Conservation (phyloP, 2,888 invertebrate species). For the Drosophila cracens region DNA sequence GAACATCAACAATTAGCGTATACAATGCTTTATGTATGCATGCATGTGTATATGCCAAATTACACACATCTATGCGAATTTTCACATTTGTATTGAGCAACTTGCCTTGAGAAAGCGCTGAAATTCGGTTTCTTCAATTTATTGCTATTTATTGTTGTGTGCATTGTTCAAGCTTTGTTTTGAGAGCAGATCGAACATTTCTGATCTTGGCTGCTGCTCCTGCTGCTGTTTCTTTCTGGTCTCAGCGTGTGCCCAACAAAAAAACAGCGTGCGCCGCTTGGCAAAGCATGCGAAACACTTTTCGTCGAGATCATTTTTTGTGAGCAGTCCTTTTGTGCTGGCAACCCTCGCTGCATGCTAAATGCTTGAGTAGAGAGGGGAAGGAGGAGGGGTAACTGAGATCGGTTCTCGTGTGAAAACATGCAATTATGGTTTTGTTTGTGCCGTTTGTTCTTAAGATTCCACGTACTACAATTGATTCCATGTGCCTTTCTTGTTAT, state of each 20-base stretch:
- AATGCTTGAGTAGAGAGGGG: neutral
- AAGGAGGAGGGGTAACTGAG: slow-evolving; percentile 2
- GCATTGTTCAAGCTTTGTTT: slow-evolving; percentile 20
- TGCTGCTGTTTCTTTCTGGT: neutral
- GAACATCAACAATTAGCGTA: neutral
- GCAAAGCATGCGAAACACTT: neutral
- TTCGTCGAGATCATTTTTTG: neutral
- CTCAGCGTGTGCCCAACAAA: slow-evolving; percentile 47
- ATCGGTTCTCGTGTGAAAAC: slow-evolving; percentile 83
- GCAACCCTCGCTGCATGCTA: slow-evolving; percentile 38
- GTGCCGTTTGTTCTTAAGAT: slow-evolving; percentile 37
- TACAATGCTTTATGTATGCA: neutral
- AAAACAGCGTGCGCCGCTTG: slow-evolving; percentile 49
- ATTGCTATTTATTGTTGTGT: slow-evolving; percentile 31
- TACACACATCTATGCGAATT: neutral
- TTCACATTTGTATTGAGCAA: neutral
- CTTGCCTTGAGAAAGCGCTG: slow-evolving; percentile 4
- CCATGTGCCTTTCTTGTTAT: neutral
- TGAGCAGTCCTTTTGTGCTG: slow-evolving; percentile 15
- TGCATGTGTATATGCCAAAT: neutral
- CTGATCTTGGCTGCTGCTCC: slow-evolving; percentile 44
- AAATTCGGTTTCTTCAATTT: slow-evolving; percentile 10
- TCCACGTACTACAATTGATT: neutral
- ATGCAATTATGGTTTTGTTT: slow-evolving; percentile 82
- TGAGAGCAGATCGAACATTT: slow-evolving; percentile 52